Base-by-base conservation (phyloP, 64 coral and sea anemone genomes). In the Actinia equina region DNA sequence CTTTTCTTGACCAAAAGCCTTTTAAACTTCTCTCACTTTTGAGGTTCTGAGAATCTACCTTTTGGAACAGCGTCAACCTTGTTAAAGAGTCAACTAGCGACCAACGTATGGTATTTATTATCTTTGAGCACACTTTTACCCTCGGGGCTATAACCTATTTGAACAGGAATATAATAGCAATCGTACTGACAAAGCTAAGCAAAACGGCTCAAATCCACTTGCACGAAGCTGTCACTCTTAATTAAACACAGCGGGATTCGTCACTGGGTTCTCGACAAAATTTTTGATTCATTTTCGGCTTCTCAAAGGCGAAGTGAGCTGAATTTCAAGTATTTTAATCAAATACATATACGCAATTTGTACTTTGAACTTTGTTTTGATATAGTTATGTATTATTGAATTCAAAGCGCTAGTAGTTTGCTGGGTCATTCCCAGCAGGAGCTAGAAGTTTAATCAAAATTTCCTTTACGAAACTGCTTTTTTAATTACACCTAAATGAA, bases 101-200 rank as follows among this genome's bases (percentile, higher is more conserved):
- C 55, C 10, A 57, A 57, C 25, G 11, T 11, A 37, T 71, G 26
- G 41, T 41, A 30, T 74, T 74, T 41, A 30, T 74, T 74, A 74
- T 74, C 69, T 74, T 26, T 71, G 69, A 74, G 69, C 25, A 25
- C 25, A 74, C 69, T 74, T 30, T 74, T 74, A 74, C 69, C 69
- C 69, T 74, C 12, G 15, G 69, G 69, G 69, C 69, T 74, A 74
- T 42, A 74, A 14, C 69, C 27, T 74, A 74, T 74, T 74, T 74
- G 69, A 74, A 2, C 69, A 74, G 15, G 69, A 74, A 74, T 74
- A 74, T 74, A 74, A 74, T 74, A 74, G 69, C 69, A 74, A 74
- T 74, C 42, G 69, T 74, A 74, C 41, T 74, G 26, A 74, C 69
- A 74, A 74, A 74, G 26, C 69, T 41, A 12, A 74, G 12, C 7